Percentiles rank a stretch among this genome's conserved stretches.
phyloP scores from a whole-genome alignment of 2,113 vertebrate genomes.

The Dermatemys mawii region DNA sequence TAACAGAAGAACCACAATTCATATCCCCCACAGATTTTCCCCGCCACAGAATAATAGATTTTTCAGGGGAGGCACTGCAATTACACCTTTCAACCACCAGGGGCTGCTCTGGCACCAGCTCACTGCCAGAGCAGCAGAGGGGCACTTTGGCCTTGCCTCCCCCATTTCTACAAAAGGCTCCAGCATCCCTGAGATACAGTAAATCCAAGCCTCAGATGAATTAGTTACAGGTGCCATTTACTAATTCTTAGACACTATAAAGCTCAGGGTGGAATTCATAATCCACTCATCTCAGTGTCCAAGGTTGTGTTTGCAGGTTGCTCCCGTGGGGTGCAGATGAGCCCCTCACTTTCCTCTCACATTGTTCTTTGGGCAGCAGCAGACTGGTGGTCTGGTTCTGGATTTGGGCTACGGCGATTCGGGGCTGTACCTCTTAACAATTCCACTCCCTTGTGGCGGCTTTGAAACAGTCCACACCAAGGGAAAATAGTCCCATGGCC shows the following conservation, averaged over 20 bases:
- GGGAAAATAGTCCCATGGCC: neutral
- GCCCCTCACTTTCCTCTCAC: neutral
- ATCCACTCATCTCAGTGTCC: neutral
- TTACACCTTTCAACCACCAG: neutral
- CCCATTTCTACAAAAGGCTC: neutral
- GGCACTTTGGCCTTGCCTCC: neutral
- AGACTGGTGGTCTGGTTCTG: neutral
- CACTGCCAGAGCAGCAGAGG: neutral
- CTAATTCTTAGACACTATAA: neutral
- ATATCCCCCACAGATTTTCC: neutral
- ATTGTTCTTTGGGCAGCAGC: neutral
- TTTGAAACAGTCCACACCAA: neutral
- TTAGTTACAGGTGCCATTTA: neutral
- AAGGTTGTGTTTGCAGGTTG: neutral
- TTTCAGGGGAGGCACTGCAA: neutral
- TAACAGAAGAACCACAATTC: neutral
- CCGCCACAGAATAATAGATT: neutral
- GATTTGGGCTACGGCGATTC: neutral
- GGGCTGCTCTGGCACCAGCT: neutral
- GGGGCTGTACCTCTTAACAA: neutral
- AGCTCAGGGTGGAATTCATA: neutral
- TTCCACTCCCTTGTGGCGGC: neutral
- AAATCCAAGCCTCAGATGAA: neutral
- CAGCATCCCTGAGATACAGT: neutral
- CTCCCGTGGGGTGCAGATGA: neutral